phyloP scores from a whole-genome alignment of 2,113 vertebrate genomes.

The Anhinga anhinga region DNA sequence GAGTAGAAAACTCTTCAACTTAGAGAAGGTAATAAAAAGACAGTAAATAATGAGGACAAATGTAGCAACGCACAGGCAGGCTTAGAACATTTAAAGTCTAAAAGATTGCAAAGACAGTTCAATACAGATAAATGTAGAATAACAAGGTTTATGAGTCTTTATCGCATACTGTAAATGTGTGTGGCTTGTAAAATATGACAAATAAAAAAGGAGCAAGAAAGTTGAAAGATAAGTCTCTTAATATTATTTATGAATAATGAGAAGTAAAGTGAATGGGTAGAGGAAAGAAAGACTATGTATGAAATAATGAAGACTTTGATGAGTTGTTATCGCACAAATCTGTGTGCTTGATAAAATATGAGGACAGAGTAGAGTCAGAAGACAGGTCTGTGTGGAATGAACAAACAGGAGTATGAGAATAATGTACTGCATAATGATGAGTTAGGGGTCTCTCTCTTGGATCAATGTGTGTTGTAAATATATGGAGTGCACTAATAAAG shows the following conservation, averaged over 20 bases:
- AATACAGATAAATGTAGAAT: constrained; percentile 61
- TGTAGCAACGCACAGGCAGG: background rate
- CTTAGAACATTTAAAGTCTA: constrained; percentile 55
- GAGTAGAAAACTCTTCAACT: constrained; percentile 13
- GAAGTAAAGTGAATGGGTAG: constrained; percentile 61
- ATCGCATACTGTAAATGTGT: constrained; percentile 53
- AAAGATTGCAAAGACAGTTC: constrained; percentile 53
- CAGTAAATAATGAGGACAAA: constrained; percentile 62
- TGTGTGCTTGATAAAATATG: constrained; percentile 65
- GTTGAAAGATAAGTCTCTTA: constrained; percentile 61
- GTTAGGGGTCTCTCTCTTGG: background rate
- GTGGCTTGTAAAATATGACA: constrained; percentile 66
- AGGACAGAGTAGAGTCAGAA: constrained; percentile 49
- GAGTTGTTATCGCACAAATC: constrained; percentile 67
- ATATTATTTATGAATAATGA: constrained; percentile 72
- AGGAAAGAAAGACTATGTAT: constrained; percentile 48
- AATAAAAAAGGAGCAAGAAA: constrained; percentile 45
- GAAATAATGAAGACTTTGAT: constrained; percentile 75
- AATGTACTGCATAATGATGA: constrained; percentile 24
- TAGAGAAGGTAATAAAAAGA: constrained; percentile 33
- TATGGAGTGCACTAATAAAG: constrained; percentile 25
- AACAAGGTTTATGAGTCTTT: constrained; percentile 60
- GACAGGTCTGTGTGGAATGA: constrained; percentile 48
- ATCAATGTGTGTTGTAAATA: constrained; percentile 42
- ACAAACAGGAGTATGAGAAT: constrained; percentile 23